These are phyloP conservation scores for Meriones unguiculatus DNA, from an alignment of 2,113 vertebrate species.

Conservation along the genomic window DNA sequence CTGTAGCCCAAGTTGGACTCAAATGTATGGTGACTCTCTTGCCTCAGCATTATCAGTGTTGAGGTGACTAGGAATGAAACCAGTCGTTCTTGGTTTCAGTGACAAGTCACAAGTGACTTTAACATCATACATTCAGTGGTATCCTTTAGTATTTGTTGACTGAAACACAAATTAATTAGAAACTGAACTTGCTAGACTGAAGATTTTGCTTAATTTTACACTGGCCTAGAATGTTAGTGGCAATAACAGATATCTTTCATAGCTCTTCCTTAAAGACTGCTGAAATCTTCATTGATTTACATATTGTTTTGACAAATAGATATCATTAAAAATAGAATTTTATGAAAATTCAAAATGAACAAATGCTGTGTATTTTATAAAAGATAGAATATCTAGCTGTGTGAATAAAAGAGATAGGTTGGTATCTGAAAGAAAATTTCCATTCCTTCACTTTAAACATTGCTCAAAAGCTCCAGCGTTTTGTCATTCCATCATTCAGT, in stretches of 20 bases:
- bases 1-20: not conserved
- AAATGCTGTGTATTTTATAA: not conserved
- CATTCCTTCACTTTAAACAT: not conserved
- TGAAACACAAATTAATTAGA: not conserved
- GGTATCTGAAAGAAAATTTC: not conserved
- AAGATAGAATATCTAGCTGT: not conserved
- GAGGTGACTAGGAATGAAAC: too few species aligned
- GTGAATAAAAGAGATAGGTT: not conserved
- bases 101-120: not conserved
- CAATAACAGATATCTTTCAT: not conserved
- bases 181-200: not conserved
- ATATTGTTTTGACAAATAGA: not conserved
- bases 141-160: not conserved
- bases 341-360: not conserved
- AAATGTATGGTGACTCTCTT: not conserved
- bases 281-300: not conserved
- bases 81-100: not conserved
- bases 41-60: not conserved
- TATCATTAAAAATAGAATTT: conserved; percentile 44
- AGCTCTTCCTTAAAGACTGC: conserved; percentile 6
- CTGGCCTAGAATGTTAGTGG: not conserved
- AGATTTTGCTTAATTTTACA: not conserved
- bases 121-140: not conserved
- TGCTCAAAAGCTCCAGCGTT: not conserved
- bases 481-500: not conserved